Evolutionary conservation across 2,113 vertebrate species (phyloP), one percentile per base, ranked within the genome.

Genomic region (Solea senegalensis): DNA sequence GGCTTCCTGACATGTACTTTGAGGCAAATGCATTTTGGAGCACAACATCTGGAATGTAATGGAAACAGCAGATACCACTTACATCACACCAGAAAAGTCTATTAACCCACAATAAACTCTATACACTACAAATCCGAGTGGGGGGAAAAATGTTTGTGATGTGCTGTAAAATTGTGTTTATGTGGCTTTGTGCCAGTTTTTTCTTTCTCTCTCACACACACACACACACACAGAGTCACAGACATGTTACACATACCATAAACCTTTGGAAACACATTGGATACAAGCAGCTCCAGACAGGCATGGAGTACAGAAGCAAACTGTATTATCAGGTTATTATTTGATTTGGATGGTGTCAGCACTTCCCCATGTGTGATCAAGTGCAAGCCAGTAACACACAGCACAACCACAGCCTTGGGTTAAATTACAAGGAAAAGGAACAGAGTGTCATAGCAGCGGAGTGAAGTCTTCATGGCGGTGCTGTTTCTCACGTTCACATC

Each of bases 21-120:
- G 53, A 49, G 28, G 1, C 54, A 53, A 48, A 54, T 50, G 53
- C 9, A 13, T 48, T 68, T 70, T 61, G 58, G 34, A 80, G 43
- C 15, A 41, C 56, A 73, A 74, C 83, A 88, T 88, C 81, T 91
- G 91, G 79, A 78, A 86, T 81, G 56, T 28, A 40, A 41, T n/a
- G 70, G 78, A 86, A 91, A 86, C 83, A 75, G 56, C 76, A 79
- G 71, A 86, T 43, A 73, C 40, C 15, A 68, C 80, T 88, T 84
- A 78, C 59, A 65, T 78, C 84, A 78, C 21, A 60, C 28, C 46
- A 72, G 41, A 54, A 66, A 74, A 72, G 64, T 28, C 49, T 28
- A 74, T 76, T 49, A 61, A 67, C 34, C 64, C 54, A 39, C 56
- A 50, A 21, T 65, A 11, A 65, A 56, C 74, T 75, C 15, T 34